Evolutionary conservation across 2,888 invertebrate species (phyloP), one percentile per base, ranked within the genome.

Genomic region (Agapetus fuscipes): DNA sequence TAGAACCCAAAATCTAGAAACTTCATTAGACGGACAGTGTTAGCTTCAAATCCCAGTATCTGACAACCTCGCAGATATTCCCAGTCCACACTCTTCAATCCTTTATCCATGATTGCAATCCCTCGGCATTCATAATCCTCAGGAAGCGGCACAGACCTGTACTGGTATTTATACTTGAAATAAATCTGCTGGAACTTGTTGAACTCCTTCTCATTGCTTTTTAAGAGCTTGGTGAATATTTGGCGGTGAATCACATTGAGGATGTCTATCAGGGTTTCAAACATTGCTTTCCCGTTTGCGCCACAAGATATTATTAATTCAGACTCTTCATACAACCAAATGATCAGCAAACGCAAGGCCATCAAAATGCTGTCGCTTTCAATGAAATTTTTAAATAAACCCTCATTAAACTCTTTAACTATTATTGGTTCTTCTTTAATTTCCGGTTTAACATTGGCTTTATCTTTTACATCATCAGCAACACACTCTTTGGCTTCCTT

Each of bases 311-410:
- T 72, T 16, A 93, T 72, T 15, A 90, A 76, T 45, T 84, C 81
- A 37, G 80, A 76, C 60, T 91, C 86, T 35, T 79, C 76, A 37
- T 74, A 74, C 49, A 90, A 67, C 93, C 91, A 93, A 59, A 90
- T 89, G 56, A 80, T 82, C 45, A 88, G 74, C 48, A 90, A 62
- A 60, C 83, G 85, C 16, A 88, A 74, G 47, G 80, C 76, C 17
- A 75, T 66, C 20, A 87, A 56, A 46, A 79, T 66, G 29, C 74
- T 72, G 53, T 76, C 72, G 44, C 74, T 74, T 16, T 65, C 56
- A 28, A 80, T 62, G 48, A 78, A 75, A 36, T 74, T 67, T 45
- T 79, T 58, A 46, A 79, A 57, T 40, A 72, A 71, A 33, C 59
- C 59, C 30, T 71, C 58, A 50, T 74, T 65, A 41, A 80, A 56